A percentile compares a stretch with the other conserved stretches of the same genome.
These are phyloP conservation scores for Rattus norvegicus DNA, from an alignment of 2,113 vertebrate genomes.

Conservation along the genomic window DNA sequence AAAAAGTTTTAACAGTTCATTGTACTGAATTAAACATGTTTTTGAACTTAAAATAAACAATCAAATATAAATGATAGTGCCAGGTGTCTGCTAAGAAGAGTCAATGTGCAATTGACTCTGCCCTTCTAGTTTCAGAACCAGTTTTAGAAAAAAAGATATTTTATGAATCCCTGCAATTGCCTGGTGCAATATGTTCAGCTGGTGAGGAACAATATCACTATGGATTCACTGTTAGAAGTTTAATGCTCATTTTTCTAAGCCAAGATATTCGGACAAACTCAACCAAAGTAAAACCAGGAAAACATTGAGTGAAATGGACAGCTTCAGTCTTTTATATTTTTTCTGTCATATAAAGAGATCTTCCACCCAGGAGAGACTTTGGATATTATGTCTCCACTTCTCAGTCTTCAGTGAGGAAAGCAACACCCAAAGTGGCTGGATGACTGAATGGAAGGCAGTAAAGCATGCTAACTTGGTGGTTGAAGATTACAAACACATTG, in stretches of 20 bases:
- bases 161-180: not conserved
- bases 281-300: not conserved
- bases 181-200: not conserved
- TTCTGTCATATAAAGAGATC: not conserved
- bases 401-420: not conserved
- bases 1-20: not conserved
- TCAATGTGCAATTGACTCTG: not conserved
- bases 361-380: not conserved
- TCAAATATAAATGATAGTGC: not conserved
- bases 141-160: not conserved
- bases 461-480: not conserved
- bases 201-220: not conserved
- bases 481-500: not conserved
- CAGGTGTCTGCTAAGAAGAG: not conserved
- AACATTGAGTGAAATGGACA: not conserved
- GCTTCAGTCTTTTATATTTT: not conserved
- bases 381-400: not conserved
- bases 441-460: accelerated
- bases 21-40: not conserved
- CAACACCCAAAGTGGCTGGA: no score
- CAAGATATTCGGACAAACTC: not conserved
- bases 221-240: not conserved
- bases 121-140: not conserved
- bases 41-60: not conserved
- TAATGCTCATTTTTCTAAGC: not conserved